phyloP scores from a whole-genome alignment of 1,140 invertebrate species.

The Pseudomyrmex cubaensis region DNA sequence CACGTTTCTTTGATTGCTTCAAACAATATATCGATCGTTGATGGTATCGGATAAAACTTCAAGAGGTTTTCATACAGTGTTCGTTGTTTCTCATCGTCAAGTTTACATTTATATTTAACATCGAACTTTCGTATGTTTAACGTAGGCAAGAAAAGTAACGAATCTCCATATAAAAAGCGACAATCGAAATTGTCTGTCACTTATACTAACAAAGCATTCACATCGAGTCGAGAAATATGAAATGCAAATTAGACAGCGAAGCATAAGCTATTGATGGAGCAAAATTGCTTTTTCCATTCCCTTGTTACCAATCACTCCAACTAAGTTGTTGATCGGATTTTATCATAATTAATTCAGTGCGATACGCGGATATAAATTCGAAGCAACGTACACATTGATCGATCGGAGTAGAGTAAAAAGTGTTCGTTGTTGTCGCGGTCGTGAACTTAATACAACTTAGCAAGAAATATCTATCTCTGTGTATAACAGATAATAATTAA shows the following conservation, averaged over 20 bases:
- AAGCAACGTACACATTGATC: neutral
- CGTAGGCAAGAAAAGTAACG: slow-evolving; percentile 1
- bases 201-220: slow-evolving; percentile 21
- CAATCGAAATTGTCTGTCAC: slow-evolving; percentile 12
- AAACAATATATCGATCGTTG: slow-evolving; percentile 9
- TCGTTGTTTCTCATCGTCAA: neutral
- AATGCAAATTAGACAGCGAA: slow-evolving; percentile 42
- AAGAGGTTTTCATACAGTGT: neutral
- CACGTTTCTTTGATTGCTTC: slow-evolving; percentile 45
- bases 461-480: slow-evolving; percentile 3
- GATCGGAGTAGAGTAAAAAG: neutral
- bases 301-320: slow-evolving; percentile 28
- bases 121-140: neutral
- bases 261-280: slow-evolving; percentile 18
- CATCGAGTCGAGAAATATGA: slow-evolving; percentile 31
- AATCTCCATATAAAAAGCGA: neutral
- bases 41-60: slow-evolving; percentile 3
- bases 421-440: no score
- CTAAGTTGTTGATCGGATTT: slow-evolving; percentile 10
- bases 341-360: slow-evolving; percentile 50
- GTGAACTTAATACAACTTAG: slow-evolving; percentile 11
- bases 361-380: slow-evolving; percentile 12
- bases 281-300: slow-evolving; percentile 24
- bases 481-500: slow-evolving; percentile 33
- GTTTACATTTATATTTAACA: neutral